Percentiles rank a stretch among this genome's conserved stretches.
Evolutionary conservation across 2,113 vertebrate species (phyloP).

Genomic region (Bothrops jararaca): DNA sequence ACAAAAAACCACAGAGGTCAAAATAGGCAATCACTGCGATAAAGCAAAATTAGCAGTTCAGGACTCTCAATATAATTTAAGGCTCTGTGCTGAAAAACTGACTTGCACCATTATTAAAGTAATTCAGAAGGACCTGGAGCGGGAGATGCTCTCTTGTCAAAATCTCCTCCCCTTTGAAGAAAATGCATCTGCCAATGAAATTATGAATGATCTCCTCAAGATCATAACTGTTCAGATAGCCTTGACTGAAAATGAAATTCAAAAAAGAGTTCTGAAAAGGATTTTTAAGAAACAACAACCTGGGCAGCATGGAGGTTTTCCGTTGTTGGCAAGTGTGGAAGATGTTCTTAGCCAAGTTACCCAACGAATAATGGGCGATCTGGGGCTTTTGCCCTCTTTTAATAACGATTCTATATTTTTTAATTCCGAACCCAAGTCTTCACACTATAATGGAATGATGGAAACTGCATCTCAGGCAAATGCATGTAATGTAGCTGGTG

Average conservation of each 20-base stretch:
- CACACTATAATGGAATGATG: not conserved
- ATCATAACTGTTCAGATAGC: constrained; percentile 19
- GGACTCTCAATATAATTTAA: constrained; percentile 4
- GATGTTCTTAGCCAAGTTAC: constrained; percentile 16
- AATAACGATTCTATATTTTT: not conserved
- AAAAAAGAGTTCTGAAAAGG: constrained; percentile 27
- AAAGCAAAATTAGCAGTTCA: not conserved
- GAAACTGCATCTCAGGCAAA: not conserved
- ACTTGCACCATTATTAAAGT: constrained; percentile 17
- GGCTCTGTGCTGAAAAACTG: constrained; percentile 20
- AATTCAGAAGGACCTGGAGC: constrained; percentile 13
- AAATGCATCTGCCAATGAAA: not conserved
- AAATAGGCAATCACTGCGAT: not conserved
- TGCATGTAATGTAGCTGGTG: not conserved
- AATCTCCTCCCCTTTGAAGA: constrained; percentile 6
- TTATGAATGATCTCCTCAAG: constrained; percentile 17
- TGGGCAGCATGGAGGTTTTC: not conserved
- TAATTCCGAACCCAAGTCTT: not conserved
- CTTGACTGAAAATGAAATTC: constrained; percentile 20
- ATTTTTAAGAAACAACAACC: not conserved
- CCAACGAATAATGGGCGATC: not conserved
- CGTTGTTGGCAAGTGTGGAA: not conserved
- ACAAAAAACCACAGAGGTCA: not conserved
- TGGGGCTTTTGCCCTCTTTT: constrained; percentile 4
- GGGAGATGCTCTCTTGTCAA: constrained; percentile 15